Conservation (phyloP, 2,888 invertebrate species). For the Lordiphosa andalusiaca region DNA sequence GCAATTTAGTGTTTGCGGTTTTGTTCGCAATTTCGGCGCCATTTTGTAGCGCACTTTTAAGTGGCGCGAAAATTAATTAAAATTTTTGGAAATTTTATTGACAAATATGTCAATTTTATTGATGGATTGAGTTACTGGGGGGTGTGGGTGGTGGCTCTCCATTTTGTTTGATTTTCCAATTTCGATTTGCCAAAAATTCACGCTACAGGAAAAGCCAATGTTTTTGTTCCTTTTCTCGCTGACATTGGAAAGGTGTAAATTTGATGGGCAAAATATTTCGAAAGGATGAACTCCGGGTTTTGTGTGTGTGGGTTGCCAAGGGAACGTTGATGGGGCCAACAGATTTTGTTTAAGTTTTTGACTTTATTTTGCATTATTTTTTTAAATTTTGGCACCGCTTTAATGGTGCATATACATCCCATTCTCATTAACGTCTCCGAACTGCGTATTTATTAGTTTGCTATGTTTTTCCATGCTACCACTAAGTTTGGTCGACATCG, state of each 20-base stretch:
- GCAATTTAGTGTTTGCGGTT: slow-evolving; percentile 72
- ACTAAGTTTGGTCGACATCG: too few species aligned
- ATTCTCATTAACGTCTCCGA: too few species aligned
- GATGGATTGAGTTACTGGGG: background rate
- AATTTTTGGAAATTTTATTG: slow-evolving; percentile 65
- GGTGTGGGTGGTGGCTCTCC: background rate
- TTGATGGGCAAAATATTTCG: background rate
- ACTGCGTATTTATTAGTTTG: too few species aligned
- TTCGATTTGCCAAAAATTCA: slow-evolving; percentile 14
- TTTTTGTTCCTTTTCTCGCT: slow-evolving; percentile 11
- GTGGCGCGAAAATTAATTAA: slow-evolving; percentile 74
- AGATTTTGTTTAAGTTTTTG: too few species aligned
- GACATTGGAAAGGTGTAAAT: background rate
- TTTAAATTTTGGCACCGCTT: too few species aligned
- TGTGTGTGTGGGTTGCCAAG: too few species aligned
- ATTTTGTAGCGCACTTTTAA: slow-evolving; percentile 49
- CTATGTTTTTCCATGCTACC: too few species aligned
- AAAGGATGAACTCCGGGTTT: too few species aligned
- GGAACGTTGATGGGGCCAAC: too few species aligned
- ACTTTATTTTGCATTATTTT: too few species aligned
- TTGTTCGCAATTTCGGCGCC: slow-evolving; percentile 26
- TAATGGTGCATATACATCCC: too few species aligned
- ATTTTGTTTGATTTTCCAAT: slow-evolving; percentile 6
- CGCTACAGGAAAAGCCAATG: slow-evolving; percentile 12
- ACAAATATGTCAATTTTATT: slow-evolving; percentile 65